Evolutionary conservation across 92 coral and sea anemone genomes (phyloP).

Genomic region (Phenganax stokvisi): DNA sequence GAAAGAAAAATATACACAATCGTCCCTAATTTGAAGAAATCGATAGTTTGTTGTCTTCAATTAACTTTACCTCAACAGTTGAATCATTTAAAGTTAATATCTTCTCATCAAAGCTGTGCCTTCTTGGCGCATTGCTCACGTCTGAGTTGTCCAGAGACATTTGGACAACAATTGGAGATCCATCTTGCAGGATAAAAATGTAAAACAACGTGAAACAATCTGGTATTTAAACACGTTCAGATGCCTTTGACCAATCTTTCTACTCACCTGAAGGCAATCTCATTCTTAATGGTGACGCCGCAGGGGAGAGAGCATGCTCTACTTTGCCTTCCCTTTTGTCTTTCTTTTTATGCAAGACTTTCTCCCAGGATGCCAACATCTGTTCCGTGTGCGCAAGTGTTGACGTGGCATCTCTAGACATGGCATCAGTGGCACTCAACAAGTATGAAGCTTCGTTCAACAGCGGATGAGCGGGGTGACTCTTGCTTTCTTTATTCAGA

Average conservation of each 20-base stretch:
- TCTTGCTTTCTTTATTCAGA: constrained; percentile 13
- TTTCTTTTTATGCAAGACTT: constrained; percentile 42
- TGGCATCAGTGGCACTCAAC: constrained; percentile 55
- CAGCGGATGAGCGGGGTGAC: constrained; percentile 48
- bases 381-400: constrained; percentile 24
- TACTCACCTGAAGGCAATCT: constrained; percentile 36
- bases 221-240: background rate
- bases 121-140: constrained; percentile 55
- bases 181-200: constrained; percentile 15
- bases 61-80: constrained; percentile 18
- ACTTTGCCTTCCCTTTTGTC: constrained; percentile 53
- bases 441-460: constrained; percentile 77
- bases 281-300: constrained; percentile 14
- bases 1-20: too few species aligned
- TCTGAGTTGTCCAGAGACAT: background rate
- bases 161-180: constrained; percentile 9
- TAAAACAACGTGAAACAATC: background rate
- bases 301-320: constrained; percentile 36
- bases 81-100: constrained; percentile 50
- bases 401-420: constrained; percentile 27
- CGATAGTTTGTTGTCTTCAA: background rate
- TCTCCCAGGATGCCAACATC: constrained; percentile 28
- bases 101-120: constrained; percentile 95
- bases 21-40: background rate
- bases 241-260: background rate